A percentile compares a stretch with the other conserved stretches of the same genome.
phyloP scores from a whole-genome alignment of 2,888 invertebrate genomes.

The Polymixis lichenea region DNA sequence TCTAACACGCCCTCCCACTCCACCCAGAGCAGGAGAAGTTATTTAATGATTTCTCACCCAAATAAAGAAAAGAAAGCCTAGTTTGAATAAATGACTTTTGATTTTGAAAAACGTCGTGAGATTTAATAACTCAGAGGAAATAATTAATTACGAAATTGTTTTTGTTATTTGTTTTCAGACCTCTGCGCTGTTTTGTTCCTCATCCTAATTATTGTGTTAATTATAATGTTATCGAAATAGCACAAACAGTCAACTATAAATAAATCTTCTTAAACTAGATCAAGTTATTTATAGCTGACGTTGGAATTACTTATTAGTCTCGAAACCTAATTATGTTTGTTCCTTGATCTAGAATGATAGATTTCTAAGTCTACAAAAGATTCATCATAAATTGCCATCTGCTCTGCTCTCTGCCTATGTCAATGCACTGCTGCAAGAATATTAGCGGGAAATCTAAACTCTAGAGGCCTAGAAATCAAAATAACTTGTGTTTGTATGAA shows the following conservation, averaged over 20 bases:
- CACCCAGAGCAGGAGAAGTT: too few species aligned
- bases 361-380: slow-evolving; percentile 13
- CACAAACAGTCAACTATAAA: slow-evolving; percentile 35
- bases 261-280: slow-evolving; percentile 44
- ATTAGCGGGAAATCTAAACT: neutral
- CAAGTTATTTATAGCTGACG: slow-evolving; percentile 40
- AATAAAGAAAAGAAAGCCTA: too few species aligned
- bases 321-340: slow-evolving; percentile 34
- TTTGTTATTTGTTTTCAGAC: slow-evolving; percentile 10
- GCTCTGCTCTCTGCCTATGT: neutral
- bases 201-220: slow-evolving; percentile 24
- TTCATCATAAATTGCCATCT: neutral
- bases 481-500: neutral
- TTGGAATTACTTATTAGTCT: slow-evolving; percentile 34
- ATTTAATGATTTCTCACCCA: too few species aligned
- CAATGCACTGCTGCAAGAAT: slow-evolving; percentile 3
- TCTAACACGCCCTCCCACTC: too few species aligned
- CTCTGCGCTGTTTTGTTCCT: slow-evolving; percentile 13
- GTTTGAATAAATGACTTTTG: too few species aligned
- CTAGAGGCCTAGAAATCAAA: neutral
- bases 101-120: neutral
- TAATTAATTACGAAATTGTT: slow-evolving; percentile 1
- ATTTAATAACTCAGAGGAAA: neutral
- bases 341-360: slow-evolving; percentile 20
- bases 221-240: slow-evolving; percentile 47